Evolutionary conservation across 2,113 vertebrate genomes (phyloP), one percentile per base, ranked within the genome.

Genomic region (Marmota flaviventris): DNA sequence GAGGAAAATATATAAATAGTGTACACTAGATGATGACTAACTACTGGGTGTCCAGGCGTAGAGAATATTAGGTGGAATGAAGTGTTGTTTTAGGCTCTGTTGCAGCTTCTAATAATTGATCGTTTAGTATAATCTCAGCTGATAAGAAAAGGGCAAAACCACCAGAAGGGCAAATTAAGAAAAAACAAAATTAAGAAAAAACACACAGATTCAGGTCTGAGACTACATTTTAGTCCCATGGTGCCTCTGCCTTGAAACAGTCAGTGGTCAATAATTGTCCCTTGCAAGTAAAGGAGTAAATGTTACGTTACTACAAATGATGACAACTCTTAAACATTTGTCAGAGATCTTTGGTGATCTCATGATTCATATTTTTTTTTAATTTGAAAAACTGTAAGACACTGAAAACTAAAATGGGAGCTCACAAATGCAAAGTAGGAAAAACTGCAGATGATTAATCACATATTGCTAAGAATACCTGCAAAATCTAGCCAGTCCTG

Each of bases 1-100:
- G 48, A 93, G 56, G 94, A 98, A 92, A 88, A 97, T 97, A 92
- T 90, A 90, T 95, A 95, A 96, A 76, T 61, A 92, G 79, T 93
- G 65, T 78, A 73, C 11, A 16, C 85, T 83, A 63, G 24, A 85
- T 48, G 72, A 85, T 85, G 75, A 92, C n/a, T 20, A 85, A 85
- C 70, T 61, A 34, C 18, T 45, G 2, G 45, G 42, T 63, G 86
- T 90, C 42, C 56, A 29, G 42, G 77, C 78, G 61, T 76, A 72
- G 78, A 94, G 61, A 61, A 67, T 82, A 84, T 75, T 93, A 78
- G 76, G 81, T 63, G 78, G 37, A n/a, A 85, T 34, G 34, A 83
- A 95, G 58, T 65, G 76, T 91, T 77, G 20, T 83, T 91, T 86
- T 51, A 73, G 82, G 83, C 75, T 45, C 69, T n/a, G n/a, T 94